Base-by-base conservation (phyloP, 1,140 invertebrate species). In the Ephestia elutella region DNA sequence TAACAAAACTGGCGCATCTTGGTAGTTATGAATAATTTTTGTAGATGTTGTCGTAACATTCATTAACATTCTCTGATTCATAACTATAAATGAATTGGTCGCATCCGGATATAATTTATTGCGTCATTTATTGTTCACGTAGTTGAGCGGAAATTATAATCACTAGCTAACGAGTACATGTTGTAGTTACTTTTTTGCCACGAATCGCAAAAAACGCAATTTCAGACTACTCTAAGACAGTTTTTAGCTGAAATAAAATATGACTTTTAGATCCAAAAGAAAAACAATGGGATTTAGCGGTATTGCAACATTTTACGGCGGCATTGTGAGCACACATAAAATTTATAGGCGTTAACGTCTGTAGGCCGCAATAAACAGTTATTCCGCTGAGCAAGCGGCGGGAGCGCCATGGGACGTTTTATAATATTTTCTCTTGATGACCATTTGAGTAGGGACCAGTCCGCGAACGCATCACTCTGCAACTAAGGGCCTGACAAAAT, bases 341-440 rank as follows among this genome's bases (percentile, higher is more conserved):
- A 78, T 84, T 84, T 82, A 86, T 82, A 76, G 77, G 72, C 75
- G 69, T 74, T 84, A 82, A 82, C 74, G 72, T 78, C 76, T 75
- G 69, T 71, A 71, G 69, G 70, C 68, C 63, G 73, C 74, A 75
- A 77, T 84, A 84, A 86, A 86, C 78, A 75, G 78, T 78, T 78
- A 77, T 73, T 61, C 63, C 63, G 70, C 64, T 66, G 63, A 71
- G 63, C 71, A 71, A 74, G 68, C 66, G 57, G 59, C 51, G 32
- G 63, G 59, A 53, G 63, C 64, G 75, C 63, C 60, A 57, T 65
- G 74, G 67, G 62, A 71, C 62, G 60, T 67, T 81, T 78, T 74
- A 44, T 32, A 76, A 81, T 78, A 76, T 78, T 81, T 75, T 74
- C 71, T 66, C 60, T 69, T 53, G 54, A 60, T 58, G 51, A 60